These are phyloP conservation scores for Nephrotoma flavescens DNA, from an alignment of 2,888 invertebrate species.

Conservation along the genomic window DNA sequence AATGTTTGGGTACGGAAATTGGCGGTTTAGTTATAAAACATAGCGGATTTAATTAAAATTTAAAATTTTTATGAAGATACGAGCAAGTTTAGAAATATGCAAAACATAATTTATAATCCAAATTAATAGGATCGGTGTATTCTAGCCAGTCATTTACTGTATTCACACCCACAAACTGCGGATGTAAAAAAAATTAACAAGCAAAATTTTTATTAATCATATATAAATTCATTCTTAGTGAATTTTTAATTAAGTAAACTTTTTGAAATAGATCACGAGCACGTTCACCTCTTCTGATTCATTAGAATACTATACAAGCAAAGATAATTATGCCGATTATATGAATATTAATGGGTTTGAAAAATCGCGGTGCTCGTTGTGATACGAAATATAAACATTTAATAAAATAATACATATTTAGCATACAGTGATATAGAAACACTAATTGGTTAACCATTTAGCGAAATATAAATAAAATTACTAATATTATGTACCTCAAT, in stretches of 20 bases:
- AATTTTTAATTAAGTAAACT: not conserved
- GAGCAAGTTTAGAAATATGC: no score
- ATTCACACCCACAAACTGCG: not conserved
- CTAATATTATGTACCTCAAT: not conserved
- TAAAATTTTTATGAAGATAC: no score
- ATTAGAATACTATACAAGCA: not conserved
- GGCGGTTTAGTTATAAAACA: not conserved
- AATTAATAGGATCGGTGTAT: not conserved
- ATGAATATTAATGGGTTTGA: not conserved
- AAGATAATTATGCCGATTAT: not conserved
- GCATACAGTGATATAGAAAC: no score
- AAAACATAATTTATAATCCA: not conserved
- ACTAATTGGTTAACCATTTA: not conserved
- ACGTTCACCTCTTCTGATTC: not conserved
- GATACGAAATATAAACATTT: not conserved
- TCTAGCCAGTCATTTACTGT: no score
- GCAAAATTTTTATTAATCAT: not conserved
- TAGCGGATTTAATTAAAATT: not conserved
- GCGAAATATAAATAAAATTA: not conserved
- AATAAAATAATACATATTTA: not conserved
- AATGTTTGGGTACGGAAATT: not conserved
- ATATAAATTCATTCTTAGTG: not conserved
- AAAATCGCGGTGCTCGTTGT: not conserved
- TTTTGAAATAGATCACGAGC: not conserved
- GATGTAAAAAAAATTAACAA: not conserved